Base-by-base conservation (phyloP, 2,888 invertebrate species). In the Seladonia tumulorum region DNA sequence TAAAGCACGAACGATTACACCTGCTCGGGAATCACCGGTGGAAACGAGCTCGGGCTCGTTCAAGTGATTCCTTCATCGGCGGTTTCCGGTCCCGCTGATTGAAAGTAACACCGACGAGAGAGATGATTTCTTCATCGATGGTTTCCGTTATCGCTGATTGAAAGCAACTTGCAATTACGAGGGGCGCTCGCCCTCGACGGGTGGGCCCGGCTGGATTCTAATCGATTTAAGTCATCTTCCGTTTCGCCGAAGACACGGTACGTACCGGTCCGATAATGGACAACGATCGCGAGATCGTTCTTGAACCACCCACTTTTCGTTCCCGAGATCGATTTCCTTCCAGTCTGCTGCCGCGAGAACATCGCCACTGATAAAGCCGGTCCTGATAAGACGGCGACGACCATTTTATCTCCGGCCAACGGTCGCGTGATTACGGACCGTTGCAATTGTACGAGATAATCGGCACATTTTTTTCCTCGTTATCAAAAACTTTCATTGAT, bases 151-250 rank as follows among this genome's bases (percentile, higher is more conserved):
- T 79, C 80, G 76, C 22, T 77, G 86, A 83, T 81, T 53, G 87
- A 85, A 87, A 85, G 71, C 63, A 49, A 68, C 81, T 81, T 83
- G 60, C 81, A 89, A 87, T 89, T 89, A 87, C 79, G 63, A 70
- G 39, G 47, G 29, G 39, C n/a, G 14, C n/a, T 74, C 71, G 63
- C 75, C 42, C 45, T 35, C 66, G 35, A 66, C 66, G 66, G 76
- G 60, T 71, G 47, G 47, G 29, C 35, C 73, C 49, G 47, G 22
- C 70, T 60, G 25, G 79, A 84, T 84, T 86, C 74, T 81, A 87
- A 88, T 83, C 82, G 89, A 83, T 89, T 89, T 75, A 83, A 83
- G 80, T 78, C 70, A 18, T 76, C 76, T 77, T 22, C 45, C 60
- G 70, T 57, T 84, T 74, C 35, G 18, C 14, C 29, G 53, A 60